Percentiles rank a stretch among this genome's conserved stretches.
phyloP scores from a whole-genome alignment of 2,113 vertebrate genomes.

The Cyphomyrus plagiostoma region DNA sequence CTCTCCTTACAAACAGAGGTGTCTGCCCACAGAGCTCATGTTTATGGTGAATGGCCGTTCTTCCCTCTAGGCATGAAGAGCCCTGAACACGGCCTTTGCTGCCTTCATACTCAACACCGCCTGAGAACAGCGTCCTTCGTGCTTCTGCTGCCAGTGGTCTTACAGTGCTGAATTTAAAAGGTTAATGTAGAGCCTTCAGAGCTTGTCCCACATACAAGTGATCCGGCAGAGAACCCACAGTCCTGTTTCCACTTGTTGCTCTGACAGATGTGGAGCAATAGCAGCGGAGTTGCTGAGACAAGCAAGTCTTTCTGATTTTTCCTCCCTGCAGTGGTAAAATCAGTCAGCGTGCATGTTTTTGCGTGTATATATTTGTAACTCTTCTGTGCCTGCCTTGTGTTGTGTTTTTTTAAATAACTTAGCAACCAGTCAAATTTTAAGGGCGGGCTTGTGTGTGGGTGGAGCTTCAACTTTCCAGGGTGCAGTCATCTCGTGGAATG shows the following conservation, averaged over 20 bases:
- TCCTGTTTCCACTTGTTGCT: background rate
- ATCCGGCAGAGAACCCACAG: background rate
- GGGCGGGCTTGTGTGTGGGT: background rate
- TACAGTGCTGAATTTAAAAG: background rate
- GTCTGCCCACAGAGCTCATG: background rate
- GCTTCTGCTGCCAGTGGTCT: background rate
- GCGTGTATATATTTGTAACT: background rate
- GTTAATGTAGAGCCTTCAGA: background rate
- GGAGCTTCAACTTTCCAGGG: background rate
- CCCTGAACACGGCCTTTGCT: background rate
- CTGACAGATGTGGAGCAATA: background rate
- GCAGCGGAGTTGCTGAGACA: background rate
- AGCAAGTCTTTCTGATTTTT: background rate
- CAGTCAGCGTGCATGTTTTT: background rate
- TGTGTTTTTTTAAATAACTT: constrained; percentile 11
- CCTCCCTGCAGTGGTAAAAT: background rate
- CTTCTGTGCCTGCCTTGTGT: background rate
- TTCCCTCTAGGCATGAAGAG: background rate
- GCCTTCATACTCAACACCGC: background rate
- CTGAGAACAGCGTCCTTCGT: background rate
- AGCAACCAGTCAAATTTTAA: background rate
- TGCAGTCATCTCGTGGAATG: background rate
- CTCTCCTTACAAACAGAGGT: background rate
- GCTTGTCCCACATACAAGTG: background rate
- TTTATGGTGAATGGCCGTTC: background rate